These are phyloP conservation scores for Macroteleia sp. DNA, from an alignment of 2,888 invertebrate genomes.

Conservation along the genomic window DNA sequence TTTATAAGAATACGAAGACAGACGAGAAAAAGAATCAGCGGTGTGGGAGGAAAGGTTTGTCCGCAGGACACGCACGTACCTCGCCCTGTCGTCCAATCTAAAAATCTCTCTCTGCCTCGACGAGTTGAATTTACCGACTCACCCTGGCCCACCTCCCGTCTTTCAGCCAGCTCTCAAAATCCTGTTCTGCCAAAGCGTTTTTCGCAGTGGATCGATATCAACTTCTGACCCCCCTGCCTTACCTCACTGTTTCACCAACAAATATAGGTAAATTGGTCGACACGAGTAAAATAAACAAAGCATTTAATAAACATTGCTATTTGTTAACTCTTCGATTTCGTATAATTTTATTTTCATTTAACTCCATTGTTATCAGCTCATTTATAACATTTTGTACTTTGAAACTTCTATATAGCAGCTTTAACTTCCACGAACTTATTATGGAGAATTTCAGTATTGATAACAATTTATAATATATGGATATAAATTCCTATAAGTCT, in stretches of 20 bases:
- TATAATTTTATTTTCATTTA: too few species aligned
- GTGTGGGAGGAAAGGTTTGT: conserved; percentile 58
- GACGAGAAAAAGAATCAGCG: conserved; percentile 11
- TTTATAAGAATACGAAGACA: conserved; percentile 30
- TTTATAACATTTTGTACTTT: too few species aligned
- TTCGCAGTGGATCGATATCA: conserved; percentile 62
- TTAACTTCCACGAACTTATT: neutral
- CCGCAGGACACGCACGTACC: conserved; percentile 69
- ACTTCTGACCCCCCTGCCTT: conserved; percentile 55
- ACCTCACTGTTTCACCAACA: conserved; percentile 18
- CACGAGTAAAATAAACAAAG: conserved; percentile 4
- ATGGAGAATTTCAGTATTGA: neutral
- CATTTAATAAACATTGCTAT: neutral
- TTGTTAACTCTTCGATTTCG: too few species aligned
- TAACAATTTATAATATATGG: conserved; percentile 21
- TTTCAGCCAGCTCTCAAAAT: conserved; percentile 49
- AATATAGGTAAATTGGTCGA: conserved; percentile 49
- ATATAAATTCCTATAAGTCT: conserved; percentile 15
- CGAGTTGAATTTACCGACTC: conserved; percentile 64
- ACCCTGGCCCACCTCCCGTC: conserved; percentile 38
- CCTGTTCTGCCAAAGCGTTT: conserved; percentile 61
- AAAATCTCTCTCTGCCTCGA: conserved; percentile 66
- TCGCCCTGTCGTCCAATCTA: conserved; percentile 67
- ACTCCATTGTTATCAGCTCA: too few species aligned
- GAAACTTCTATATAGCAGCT: too few species aligned